phyloP scores from a whole-genome alignment of 2,888 invertebrate species.

The Epirrhoe tristata region DNA sequence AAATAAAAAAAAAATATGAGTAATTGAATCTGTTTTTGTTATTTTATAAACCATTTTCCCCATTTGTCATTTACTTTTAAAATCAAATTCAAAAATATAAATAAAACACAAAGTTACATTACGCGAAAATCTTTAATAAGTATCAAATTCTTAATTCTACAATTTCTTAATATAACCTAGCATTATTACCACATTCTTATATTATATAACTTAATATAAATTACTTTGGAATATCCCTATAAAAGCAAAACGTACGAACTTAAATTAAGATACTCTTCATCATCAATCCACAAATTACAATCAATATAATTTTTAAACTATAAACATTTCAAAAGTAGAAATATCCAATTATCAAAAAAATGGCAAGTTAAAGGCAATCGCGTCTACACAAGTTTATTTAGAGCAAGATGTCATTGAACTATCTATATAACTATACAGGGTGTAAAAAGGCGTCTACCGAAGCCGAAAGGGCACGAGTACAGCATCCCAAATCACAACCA shows the following conservation, averaged over 20 bases:
- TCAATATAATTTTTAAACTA: not conserved
- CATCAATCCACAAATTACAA: not conserved
- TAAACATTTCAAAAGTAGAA: too few species aligned
- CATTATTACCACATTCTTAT: constrained; percentile 21
- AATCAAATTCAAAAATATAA: too few species aligned
- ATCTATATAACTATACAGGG: too few species aligned
- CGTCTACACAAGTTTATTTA: too few species aligned
- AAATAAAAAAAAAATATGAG: constrained; percentile 46
- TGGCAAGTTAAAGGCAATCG: constrained; percentile 1
- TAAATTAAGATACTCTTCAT: not conserved
- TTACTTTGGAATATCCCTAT: constrained; percentile 13
- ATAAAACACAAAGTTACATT: constrained; percentile 6
- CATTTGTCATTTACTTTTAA: not conserved
- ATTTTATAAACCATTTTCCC: not conserved
- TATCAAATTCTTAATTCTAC: constrained; percentile 3
- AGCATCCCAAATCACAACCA: too few species aligned
- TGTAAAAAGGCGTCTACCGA: too few species aligned
- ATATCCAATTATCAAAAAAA: too few species aligned
- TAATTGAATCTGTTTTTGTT: constrained; percentile 31
- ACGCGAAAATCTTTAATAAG: not conserved
- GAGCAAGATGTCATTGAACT: too few species aligned
- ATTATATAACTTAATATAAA: not conserved
- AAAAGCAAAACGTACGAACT: not conserved
- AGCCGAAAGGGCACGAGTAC: too few species aligned
- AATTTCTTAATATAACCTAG: constrained; percentile 5